Evolutionary conservation across 2,113 vertebrate species (phyloP).

Genomic region (Myiopsitta monachus): DNA sequence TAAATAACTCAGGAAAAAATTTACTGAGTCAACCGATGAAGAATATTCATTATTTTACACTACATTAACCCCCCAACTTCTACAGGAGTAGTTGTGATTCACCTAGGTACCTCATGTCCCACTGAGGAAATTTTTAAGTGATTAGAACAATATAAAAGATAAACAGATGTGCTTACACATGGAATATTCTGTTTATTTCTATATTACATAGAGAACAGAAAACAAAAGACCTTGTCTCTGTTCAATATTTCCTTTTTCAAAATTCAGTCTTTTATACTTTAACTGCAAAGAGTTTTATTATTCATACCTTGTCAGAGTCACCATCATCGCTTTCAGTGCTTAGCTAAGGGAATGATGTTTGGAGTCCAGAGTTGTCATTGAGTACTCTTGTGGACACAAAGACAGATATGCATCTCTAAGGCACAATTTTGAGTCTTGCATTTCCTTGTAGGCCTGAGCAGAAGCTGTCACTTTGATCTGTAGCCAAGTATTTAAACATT

Average conservation of each 20-base stretch:
- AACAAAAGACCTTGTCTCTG: neutral
- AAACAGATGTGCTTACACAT: neutral
- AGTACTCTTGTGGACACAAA: neutral
- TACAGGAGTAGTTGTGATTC: neutral
- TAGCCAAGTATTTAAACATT: neutral
- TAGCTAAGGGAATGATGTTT: neutral
- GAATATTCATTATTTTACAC: neutral
- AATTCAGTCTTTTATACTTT: neutral
- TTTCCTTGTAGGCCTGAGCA: neutral
- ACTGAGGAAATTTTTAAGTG: neutral
- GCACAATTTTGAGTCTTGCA: neutral
- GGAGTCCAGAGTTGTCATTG: neutral
- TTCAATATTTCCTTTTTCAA: neutral
- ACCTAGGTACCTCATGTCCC: neutral
- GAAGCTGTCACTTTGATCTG: neutral
- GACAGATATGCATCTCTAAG: neutral
- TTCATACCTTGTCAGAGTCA: neutral
- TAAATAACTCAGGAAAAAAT: constrained; percentile 11
- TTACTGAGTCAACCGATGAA: neutral
- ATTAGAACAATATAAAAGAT: neutral
- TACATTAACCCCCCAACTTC: neutral
- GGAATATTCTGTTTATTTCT: neutral
- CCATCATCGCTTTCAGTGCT: neutral
- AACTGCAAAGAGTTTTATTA: neutral
- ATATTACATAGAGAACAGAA: neutral